phyloP scores from a whole-genome alignment of 2,797 vertebrate species.

The Borostomias antarcticus region DNA sequence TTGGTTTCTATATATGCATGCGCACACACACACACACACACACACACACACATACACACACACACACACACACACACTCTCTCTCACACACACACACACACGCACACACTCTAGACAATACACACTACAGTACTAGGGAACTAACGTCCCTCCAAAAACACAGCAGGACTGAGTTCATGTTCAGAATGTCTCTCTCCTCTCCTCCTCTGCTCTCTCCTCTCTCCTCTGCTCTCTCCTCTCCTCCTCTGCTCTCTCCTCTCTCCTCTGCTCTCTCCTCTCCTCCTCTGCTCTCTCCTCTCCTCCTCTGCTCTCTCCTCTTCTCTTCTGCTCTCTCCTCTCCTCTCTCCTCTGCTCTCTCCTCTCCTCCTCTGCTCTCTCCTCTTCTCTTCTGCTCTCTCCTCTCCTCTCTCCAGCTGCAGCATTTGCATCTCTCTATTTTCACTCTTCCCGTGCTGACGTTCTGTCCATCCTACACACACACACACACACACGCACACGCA shows the following conservation, averaged over 20 bases:
- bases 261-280: neutral
- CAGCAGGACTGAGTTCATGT: neutral
- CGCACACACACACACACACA: neutral
- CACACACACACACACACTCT: slow-evolving; percentile 4
- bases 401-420: too few relatives aligned
- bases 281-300: neutral
- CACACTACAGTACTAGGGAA: slow-evolving; percentile 15
- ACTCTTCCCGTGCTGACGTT: too few relatives aligned
- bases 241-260: neutral
- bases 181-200: slow-evolving; percentile 22
- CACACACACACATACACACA: neutral
- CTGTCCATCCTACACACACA: too few relatives aligned
- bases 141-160: slow-evolving; percentile 1
- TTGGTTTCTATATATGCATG: slow-evolving; percentile 14
- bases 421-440: too few relatives aligned
- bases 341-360: neutral
- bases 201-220: neutral
- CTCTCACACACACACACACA: slow-evolving; percentile 8
- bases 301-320: neutral
- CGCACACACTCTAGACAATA: neutral
- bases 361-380: too few relatives aligned
- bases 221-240: slow-evolving; percentile 17
- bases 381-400: too few relatives aligned
- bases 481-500: too few relatives aligned
- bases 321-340: too few relatives aligned